phyloP scores from a whole-genome alignment of 1,140 invertebrate species.

The Idris sp. region DNA sequence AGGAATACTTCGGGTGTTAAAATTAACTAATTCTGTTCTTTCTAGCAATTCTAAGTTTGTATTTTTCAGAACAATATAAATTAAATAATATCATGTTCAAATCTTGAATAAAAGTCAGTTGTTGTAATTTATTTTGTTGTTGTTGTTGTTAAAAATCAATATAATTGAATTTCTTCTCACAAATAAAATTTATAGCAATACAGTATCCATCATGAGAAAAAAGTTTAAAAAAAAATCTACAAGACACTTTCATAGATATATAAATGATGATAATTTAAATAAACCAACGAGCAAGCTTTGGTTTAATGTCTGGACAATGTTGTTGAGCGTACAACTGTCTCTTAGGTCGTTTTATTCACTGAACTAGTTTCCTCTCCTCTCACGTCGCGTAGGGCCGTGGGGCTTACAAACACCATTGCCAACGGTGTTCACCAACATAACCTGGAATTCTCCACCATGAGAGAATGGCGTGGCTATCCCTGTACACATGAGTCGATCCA shows the following conservation, averaged over 20 bases:
- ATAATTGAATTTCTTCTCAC: no score
- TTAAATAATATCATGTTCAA: no score
- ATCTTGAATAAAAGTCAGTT: no score
- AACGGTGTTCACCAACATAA: slow-evolving; percentile 30
- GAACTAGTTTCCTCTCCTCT: slow-evolving; percentile 65
- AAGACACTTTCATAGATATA: slow-evolving; percentile 8
- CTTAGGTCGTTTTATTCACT: slow-evolving; percentile 65
- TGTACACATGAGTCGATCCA: slow-evolving; percentile 46
- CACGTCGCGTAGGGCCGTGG: slow-evolving; percentile 50
- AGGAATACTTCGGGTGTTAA: no score
- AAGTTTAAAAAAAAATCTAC: slow-evolving; percentile 19
- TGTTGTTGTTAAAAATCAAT: no score
- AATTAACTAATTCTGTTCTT: no score
- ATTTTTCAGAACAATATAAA: no score
- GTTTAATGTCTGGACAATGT: slow-evolving; percentile 57
- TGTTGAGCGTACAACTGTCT: slow-evolving; percentile 63
- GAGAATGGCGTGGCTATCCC: slow-evolving; percentile 62
- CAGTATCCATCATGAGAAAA: no score
- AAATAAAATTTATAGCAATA: neutral
- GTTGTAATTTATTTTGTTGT: no score
- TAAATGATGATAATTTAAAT: slow-evolving; percentile 53
- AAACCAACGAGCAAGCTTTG: slow-evolving; percentile 46
- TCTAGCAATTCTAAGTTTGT: no score
- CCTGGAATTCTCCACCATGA: slow-evolving; percentile 45
- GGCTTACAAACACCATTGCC: slow-evolving; percentile 44